A percentile compares a stretch with the other conserved stretches of the same genome.
Evolutionary conservation across 2,113 vertebrate genomes (phyloP).

Genomic region (Ceratotherium simum): DNA sequence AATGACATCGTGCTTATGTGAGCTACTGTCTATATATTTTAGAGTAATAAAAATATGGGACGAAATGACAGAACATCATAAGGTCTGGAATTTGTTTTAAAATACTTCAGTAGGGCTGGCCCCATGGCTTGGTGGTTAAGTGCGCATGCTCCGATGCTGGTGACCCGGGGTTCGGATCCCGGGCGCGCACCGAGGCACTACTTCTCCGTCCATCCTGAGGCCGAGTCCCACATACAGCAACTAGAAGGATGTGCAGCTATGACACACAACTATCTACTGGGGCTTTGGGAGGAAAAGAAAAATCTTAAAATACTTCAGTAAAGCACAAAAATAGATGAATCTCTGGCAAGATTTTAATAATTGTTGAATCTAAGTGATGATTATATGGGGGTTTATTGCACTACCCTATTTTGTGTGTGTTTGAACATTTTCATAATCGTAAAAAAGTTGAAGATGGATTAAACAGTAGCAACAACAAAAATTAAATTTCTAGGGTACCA

Average conservation of each 20-base stretch:
- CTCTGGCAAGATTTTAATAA: not conserved
- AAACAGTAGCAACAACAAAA: not conserved
- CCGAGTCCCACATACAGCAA: no score
- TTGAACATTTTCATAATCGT: not conserved
- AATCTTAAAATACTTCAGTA: constrained; percentile 2
- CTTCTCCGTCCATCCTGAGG: no score
- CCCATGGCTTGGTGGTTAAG: no score
- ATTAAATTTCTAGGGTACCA: not conserved
- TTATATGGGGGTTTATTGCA: not conserved
- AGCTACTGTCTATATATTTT: constrained; percentile 1
- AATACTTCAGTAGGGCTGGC: not conserved
- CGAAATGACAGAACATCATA: not conserved
- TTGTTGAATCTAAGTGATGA: not conserved
- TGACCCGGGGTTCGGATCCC: no score
- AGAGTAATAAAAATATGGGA: not conserved
- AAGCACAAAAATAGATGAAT: not conserved
- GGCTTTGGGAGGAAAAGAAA: no score
- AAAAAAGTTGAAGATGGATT: constrained; percentile 6
- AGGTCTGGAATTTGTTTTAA: constrained; percentile 5
- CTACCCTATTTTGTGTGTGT: not conserved
- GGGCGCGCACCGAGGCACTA: no score
- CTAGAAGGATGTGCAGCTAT: no score
- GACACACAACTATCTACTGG: no score
- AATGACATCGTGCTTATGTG: not conserved
- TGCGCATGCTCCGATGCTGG: no score